These are phyloP conservation scores for Xerus inauris DNA, from an alignment of 2,113 vertebrate species.

Conservation along the genomic window DNA sequence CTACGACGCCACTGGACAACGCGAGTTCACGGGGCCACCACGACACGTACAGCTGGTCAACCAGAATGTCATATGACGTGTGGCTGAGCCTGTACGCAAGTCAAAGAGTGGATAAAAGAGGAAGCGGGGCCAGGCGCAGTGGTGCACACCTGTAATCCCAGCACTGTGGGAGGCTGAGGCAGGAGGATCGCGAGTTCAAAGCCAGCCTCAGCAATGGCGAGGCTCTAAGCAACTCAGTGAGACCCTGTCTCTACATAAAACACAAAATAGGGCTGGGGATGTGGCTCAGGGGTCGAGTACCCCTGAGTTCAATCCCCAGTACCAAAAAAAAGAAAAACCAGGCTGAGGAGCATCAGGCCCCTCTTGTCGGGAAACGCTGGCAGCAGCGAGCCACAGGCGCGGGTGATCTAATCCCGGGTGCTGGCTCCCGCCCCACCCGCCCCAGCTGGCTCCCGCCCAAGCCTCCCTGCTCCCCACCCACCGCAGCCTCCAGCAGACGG, in stretches of 20 bases:
- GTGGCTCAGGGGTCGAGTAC: too few species aligned
- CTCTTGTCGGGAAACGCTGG: constrained; percentile 26
- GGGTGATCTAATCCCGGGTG: constrained; percentile 37
- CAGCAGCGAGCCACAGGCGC: neutral
- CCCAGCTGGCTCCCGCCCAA: neutral
- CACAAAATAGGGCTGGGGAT: too few species aligned
- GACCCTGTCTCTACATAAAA: too few species aligned
- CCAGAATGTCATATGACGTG: neutral
- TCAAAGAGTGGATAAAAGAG: neutral
- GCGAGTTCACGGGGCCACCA: neutral
- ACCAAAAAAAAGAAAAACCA: too few species aligned
- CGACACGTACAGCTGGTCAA: rapidly evolving
- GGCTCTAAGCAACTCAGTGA: too few species aligned
- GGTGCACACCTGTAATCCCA: too few species aligned
- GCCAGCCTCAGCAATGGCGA: too few species aligned
- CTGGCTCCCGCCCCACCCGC: neutral
- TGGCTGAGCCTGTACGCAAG: neutral
- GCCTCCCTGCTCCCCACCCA: neutral
- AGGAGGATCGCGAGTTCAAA: too few species aligned
- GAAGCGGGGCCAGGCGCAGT: too few species aligned
- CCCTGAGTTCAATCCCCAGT: too few species aligned
- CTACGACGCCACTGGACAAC: neutral
- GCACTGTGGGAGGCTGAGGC: too few species aligned
- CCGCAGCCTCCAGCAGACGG: neutral
- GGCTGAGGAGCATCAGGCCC: neutral